Evolutionary conservation across 2,888 invertebrate genomes (phyloP).

Genomic region (Hyposoter didymator): DNA sequence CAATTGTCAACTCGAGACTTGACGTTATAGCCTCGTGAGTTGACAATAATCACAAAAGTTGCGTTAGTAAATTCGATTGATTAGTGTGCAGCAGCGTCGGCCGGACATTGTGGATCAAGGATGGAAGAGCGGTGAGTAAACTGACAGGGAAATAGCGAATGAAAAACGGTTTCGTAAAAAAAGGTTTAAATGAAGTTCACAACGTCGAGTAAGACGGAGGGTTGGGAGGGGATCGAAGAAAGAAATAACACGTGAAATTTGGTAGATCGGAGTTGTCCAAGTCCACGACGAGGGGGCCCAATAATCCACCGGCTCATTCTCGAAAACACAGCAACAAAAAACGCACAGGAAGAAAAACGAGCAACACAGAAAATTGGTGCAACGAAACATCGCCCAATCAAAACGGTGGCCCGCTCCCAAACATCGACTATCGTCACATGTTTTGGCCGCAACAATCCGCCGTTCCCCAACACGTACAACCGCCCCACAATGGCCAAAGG

Average conservation of each 20-base stretch:
- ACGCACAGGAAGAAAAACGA: conserved; percentile 65
- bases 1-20: conserved; percentile 32
- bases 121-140: conserved; percentile 56
- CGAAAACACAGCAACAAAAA: conserved; percentile 72
- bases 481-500: conserved; percentile 82
- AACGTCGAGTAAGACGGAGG: not conserved
- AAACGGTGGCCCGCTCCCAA: conserved; percentile 62
- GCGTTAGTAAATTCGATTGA: not conserved
- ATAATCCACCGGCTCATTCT: conserved; percentile 63
- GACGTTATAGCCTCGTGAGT: not conserved
- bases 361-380: conserved; percentile 67
- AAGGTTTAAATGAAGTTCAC: not conserved
- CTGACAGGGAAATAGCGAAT: not conserved
- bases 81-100: conserved; percentile 3
- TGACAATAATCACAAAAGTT: conserved; percentile 6
- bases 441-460: conserved; percentile 76
- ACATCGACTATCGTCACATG: conserved; percentile 76
- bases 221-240: not conserved
- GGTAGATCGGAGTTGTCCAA: conserved; percentile 70
- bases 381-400: conserved; percentile 65
- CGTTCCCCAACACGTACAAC: conserved; percentile 68
- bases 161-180: not conserved
- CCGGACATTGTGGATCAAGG: conserved; percentile 15
- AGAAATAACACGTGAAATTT: conserved; percentile 3
- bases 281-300: conserved; percentile 56